A percentile compares a stretch with the other conserved stretches of the same genome.
These are phyloP conservation scores for Gymnothorax javanicus DNA, from an alignment of 2,797 vertebrate species.

Conservation along the genomic window DNA sequence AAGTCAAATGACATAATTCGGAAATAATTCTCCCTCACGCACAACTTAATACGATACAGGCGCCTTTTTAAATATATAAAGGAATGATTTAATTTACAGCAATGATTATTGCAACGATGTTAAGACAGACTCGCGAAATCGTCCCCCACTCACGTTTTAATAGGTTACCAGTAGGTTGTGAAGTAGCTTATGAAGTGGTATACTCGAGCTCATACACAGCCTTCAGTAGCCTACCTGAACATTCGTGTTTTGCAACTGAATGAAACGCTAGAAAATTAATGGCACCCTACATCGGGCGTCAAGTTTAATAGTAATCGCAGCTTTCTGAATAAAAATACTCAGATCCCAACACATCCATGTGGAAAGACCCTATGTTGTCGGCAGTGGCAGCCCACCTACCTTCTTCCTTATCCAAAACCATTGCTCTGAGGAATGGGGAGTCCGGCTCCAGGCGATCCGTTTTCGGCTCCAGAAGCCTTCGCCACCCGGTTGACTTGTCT, in stretches of 20 bases:
- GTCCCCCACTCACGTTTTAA: neutral
- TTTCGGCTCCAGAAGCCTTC: constrained; percentile 83
- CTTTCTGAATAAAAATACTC: neutral
- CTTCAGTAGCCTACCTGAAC: neutral
- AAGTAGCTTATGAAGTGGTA: neutral
- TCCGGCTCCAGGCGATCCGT: constrained; percentile 89
- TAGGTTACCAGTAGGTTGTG: neutral
- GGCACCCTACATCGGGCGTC: neutral
- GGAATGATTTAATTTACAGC: neutral
- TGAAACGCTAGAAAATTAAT: neutral
- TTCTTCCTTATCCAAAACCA: constrained; percentile 99
- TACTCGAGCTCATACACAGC: neutral
- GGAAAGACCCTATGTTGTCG: neutral
- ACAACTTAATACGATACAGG: neutral
- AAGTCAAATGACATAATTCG: neutral
- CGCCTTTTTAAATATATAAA: neutral
- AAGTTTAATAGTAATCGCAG: neutral
- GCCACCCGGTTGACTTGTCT: constrained; percentile 60
- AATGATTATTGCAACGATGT: neutral
- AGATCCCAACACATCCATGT: constrained; percentile 16
- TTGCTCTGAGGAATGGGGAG: constrained; percentile 91
- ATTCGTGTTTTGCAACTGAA: neutral
- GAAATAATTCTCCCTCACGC: neutral
- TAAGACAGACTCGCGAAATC: neutral
- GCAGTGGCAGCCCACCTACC: constrained; percentile 82